These are phyloP conservation scores for Gymnogyps californianus DNA, from an alignment of 2,113 vertebrate genomes.

Conservation along the genomic window DNA sequence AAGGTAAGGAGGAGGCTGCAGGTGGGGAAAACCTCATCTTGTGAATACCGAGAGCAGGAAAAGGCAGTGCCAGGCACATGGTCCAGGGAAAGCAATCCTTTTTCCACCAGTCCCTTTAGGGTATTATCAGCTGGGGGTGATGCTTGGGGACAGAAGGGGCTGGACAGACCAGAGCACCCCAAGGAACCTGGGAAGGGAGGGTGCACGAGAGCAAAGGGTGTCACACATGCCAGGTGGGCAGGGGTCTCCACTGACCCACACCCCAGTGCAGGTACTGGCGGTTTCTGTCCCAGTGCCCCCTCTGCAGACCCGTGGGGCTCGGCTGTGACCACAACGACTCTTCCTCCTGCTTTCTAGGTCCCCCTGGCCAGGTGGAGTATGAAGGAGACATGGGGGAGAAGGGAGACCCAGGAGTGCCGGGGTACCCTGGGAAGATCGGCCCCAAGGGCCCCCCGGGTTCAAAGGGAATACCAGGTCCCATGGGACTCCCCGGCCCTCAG, in stretches of 20 bases:
- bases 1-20: constrained; percentile 63
- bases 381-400: constrained; percentile 53
- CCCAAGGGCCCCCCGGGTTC: constrained; percentile 56
- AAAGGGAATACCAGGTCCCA: constrained; percentile 23
- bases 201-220: background rate
- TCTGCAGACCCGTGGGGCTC: background rate
- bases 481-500: constrained; percentile 46
- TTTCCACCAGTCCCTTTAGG: background rate
- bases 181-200: background rate
- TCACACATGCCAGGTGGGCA: background rate
- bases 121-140: background rate
- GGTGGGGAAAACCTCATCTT: background rate
- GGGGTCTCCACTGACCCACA: fast-evolving
- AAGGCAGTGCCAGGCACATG: background rate
- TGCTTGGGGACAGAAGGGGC: background rate
- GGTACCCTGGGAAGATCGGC: constrained; percentile 76
- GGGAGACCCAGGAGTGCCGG: constrained; percentile 62
- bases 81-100: background rate
- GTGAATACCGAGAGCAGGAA: background rate
- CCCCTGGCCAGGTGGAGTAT: constrained; percentile 44
- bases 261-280: fast-evolving
- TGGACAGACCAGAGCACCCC: background rate
- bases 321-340: fast-evolving
- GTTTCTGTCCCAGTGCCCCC: background rate
- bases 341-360: constrained; percentile 43